A percentile compares a stretch with the other conserved stretches of the same genome.
Conservation (phyloP, 2,113 vertebrate genomes). For the Aepyceros melampus region DNA sequence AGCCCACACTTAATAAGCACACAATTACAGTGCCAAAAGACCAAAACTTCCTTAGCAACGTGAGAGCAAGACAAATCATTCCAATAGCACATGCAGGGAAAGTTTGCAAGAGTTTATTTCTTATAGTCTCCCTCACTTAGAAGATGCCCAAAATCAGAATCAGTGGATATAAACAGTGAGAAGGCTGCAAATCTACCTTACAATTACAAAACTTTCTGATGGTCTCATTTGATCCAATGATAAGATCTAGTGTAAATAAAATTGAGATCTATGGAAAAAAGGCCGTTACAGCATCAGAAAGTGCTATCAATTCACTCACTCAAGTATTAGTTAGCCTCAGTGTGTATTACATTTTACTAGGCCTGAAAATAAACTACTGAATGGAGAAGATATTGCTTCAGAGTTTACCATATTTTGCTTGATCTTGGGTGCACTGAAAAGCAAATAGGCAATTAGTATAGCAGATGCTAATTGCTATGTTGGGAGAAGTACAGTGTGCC, state of each 20-base stretch:
- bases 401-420: not conserved
- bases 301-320: not conserved
- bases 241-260: not conserved
- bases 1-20: not conserved
- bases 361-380: not conserved
- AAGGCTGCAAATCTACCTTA: not conserved
- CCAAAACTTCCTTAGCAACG: not conserved
- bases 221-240: not conserved
- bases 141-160: not conserved
- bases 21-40: not conserved
- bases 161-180: not conserved
- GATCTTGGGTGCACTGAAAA: not conserved
- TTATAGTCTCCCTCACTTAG: not conserved
- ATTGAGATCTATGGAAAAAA: not conserved
- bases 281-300: not conserved
- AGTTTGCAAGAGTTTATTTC: not conserved
- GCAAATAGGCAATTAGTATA: not conserved
- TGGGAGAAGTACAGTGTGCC: not conserved
- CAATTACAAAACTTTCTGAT: not conserved
- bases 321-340: not conserved
- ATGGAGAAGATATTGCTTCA: not conserved
- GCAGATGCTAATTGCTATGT: not conserved
- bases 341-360: not conserved
- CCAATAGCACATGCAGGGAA: not conserved
- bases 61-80: not conserved